Evolutionary conservation across 2,888 invertebrate species (phyloP).

Genomic region (Campoplex capitator): DNA sequence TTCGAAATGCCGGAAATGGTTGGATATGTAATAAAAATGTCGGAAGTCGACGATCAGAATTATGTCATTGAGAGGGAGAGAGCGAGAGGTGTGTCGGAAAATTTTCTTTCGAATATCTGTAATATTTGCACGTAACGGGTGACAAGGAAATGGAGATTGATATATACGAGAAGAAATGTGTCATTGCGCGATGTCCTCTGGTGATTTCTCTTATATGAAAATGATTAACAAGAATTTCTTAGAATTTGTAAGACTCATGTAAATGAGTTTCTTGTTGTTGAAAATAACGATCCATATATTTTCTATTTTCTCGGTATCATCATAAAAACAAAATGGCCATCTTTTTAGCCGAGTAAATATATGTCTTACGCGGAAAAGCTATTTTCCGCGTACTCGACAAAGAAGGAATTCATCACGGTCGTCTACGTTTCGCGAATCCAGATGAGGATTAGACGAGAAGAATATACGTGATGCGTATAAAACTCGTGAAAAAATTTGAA

Average conservation of each 20-base stretch:
- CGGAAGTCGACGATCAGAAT: conserved; percentile 52
- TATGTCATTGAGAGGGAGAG: conserved; percentile 36
- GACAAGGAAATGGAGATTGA: conserved; percentile 19
- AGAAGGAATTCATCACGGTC: not conserved
- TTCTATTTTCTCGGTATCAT: not conserved
- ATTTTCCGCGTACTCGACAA: not conserved
- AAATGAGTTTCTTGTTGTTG: not conserved
- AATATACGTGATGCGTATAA: conserved; percentile 26
- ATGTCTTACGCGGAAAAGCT: not conserved
- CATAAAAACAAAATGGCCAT: not conserved
- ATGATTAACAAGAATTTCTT: not conserved
- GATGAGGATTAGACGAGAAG: conserved; percentile 10
- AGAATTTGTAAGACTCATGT: not conserved
- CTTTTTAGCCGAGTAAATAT: not conserved
- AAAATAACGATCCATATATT: not conserved
- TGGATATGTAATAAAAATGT: conserved; percentile 10
- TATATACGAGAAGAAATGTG: not conserved
- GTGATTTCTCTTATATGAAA: conserved; percentile 1
- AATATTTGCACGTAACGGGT: conserved; percentile 11
- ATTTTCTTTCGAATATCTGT: not conserved
- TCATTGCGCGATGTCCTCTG: not conserved
- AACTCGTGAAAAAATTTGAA: conserved; percentile 2
- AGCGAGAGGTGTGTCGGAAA: not conserved
- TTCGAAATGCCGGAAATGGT: conserved; percentile 18
- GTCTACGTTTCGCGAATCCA: conserved; percentile 11